Base-by-base conservation (phyloP, 2,888 invertebrate species). In the Alloscopus bannaensis region DNA sequence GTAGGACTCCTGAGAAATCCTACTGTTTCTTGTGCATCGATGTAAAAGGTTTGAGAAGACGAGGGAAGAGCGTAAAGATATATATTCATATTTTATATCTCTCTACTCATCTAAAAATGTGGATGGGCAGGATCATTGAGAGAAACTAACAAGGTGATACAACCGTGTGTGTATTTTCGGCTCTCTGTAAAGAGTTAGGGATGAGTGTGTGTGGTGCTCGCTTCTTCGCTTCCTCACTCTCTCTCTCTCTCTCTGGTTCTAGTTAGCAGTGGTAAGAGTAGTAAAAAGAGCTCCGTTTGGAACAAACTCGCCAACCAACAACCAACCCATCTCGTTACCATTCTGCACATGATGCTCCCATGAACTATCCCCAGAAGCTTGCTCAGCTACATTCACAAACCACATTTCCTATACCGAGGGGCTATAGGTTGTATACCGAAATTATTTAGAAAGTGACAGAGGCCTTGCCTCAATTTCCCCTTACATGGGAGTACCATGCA, bases 311-410 rank as follows among this genome's bases (percentile, higher is more conserved):
- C 60, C 70, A 70, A 45, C 60, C 60, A 28, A 62, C 60, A 50
- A 52, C 47, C 62, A 71, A 29, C 62, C 50, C 62, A 62, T 31
- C 71, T 72, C 57, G 73, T 73, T 64, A 55, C 45, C 29, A 65
- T 64, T 31, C 72, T 24, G 29, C 36, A 57, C 55, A 26, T 55
- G 64, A 65, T 73, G 60, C 60, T 60, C 11, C 60, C 60, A 59
- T 36, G 59, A 59, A 59, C 59, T 20, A 36, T 60, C 60, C 40
- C n/a, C 28, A 28, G 16, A 47, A 57, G 3, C 57, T 28, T 52
- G 4, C n/a, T n/a, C 13, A 18, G 29, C 16, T 8, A 28, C 29
- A 28, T 26, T 3, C n/a, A 47, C 4, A 47, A 47, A 55, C 55
- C 36, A 66, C 22, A 29, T 47, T 29, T 36, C 31, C 24, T 52